A percentile compares a stretch with the other conserved stretches of the same genome.
phyloP scores from a whole-genome alignment of 2,888 invertebrate genomes.

The Spisula subtruncata region DNA sequence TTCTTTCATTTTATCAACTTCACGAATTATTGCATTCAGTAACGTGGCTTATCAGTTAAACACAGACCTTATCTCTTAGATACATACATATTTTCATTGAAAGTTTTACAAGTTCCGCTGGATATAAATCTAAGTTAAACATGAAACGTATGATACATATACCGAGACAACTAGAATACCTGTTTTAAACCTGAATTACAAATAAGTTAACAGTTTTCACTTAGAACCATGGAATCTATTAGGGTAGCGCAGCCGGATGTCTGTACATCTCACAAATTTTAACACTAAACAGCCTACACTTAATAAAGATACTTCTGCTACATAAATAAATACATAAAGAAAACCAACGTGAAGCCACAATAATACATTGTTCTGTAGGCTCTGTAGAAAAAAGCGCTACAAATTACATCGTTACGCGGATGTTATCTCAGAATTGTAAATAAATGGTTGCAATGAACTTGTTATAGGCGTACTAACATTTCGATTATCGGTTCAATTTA shows the following conservation, averaged over 20 bases:
- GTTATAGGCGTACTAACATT: not conserved
- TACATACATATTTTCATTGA: not conserved
- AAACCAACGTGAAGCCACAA: too few relatives aligned
- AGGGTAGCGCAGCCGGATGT: too few relatives aligned
- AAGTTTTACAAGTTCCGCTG: not conserved
- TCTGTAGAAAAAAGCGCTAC: not conserved
- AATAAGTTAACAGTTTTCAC: not conserved
- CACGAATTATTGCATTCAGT: conserved; percentile 1
- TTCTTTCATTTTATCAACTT: conserved; percentile 17
- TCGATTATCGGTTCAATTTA: not conserved
- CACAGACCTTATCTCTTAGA: not conserved
- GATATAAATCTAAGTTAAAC: not conserved
- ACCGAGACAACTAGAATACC: conserved; percentile 7
- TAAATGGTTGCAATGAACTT: not conserved
- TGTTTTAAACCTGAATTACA: not conserved
- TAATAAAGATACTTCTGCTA: too few relatives aligned
- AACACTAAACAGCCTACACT: too few relatives aligned
- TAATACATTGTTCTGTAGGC: too few relatives aligned
- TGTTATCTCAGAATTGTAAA: not conserved
- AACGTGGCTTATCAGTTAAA: not conserved
- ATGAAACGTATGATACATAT: not conserved
- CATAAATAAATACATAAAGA: too few relatives aligned
- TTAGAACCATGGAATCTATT: too few relatives aligned
- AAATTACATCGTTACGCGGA: not conserved
- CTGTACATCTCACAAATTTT: too few relatives aligned